Evolutionary conservation across 1,140 invertebrate species (phyloP).

Genomic region (Melitaea cinxia): DNA sequence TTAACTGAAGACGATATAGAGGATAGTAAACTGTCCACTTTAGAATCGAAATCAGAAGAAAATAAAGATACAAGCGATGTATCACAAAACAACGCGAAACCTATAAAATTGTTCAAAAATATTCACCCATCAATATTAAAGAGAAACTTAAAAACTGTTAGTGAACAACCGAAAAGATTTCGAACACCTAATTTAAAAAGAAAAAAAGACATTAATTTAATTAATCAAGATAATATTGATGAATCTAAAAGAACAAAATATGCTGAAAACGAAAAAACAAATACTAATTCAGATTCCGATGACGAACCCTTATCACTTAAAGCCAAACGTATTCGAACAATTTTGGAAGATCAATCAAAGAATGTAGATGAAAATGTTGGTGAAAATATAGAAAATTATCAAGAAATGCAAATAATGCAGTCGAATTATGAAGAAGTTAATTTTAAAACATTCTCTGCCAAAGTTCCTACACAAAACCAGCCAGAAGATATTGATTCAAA

Average conservation of each 20-base stretch:
- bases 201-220: background rate
- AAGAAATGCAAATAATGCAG: background rate
- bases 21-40: constrained; percentile 1
- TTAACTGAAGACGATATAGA: constrained; percentile 42
- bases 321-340: constrained; percentile 40
- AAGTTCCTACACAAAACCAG: background rate
- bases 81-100: constrained; percentile 15
- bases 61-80: background rate
- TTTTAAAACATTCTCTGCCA: background rate
- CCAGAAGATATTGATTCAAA: background rate
- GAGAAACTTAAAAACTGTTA: constrained; percentile 17
- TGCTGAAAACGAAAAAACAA: background rate
- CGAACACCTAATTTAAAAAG: background rate
- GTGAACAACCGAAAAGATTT: background rate
- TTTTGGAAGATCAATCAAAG: background rate
- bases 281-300: constrained; percentile 49
- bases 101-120: constrained; percentile 35
- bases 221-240: background rate
- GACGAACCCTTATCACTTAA: constrained; percentile 67
- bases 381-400: background rate
- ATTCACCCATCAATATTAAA: constrained; percentile 30
- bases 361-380: background rate
- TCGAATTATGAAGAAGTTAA: background rate
- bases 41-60: constrained; percentile 1
- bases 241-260: background rate